phyloP scores from a whole-genome alignment of 1,140 invertebrate species.

The Nomia melanderi region DNA sequence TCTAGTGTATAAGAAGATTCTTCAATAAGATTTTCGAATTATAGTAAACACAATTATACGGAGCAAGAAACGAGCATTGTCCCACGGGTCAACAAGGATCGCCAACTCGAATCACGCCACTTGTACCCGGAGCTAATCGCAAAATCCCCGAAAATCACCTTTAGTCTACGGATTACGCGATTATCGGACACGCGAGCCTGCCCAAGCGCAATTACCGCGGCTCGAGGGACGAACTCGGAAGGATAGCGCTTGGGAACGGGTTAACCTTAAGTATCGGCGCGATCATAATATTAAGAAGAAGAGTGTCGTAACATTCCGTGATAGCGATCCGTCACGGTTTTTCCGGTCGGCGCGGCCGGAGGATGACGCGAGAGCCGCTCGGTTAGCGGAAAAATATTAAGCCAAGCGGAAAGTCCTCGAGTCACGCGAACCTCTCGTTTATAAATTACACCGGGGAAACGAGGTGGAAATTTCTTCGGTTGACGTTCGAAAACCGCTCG shows the following conservation, averaged over 20 bases:
- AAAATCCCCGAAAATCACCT: neutral
- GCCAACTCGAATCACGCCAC: neutral
- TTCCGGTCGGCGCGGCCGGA: neutral
- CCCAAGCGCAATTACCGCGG: neutral
- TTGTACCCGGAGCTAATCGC: neutral
- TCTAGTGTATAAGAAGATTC: too few relatives aligned
- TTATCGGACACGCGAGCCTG: neutral
- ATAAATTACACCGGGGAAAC: slow-evolving; percentile 26
- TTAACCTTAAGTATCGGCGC: neutral
- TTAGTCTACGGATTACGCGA: neutral
- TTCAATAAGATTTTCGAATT: too few relatives aligned
- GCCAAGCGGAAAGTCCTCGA: slow-evolving; percentile 1
- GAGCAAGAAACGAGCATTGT: too few relatives aligned
- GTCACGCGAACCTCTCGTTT: slow-evolving; percentile 45
- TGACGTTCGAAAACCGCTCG: slow-evolving; percentile 4
- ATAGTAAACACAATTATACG: too few relatives aligned
- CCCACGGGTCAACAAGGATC: too few relatives aligned
- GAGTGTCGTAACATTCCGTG: neutral
- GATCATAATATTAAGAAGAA: slow-evolving; percentile 9
- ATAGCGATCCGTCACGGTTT: neutral
- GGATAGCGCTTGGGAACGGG: neutral
- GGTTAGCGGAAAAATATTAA: slow-evolving; percentile 35
- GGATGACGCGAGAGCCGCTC: too few relatives aligned
- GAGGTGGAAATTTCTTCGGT: slow-evolving; percentile 18
- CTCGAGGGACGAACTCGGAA: neutral